Percentiles rank a stretch among this genome's conserved stretches.
These are phyloP conservation scores for Cotesia typhae DNA, from an alignment of 1,140 invertebrate genomes.

Conservation along the genomic window DNA sequence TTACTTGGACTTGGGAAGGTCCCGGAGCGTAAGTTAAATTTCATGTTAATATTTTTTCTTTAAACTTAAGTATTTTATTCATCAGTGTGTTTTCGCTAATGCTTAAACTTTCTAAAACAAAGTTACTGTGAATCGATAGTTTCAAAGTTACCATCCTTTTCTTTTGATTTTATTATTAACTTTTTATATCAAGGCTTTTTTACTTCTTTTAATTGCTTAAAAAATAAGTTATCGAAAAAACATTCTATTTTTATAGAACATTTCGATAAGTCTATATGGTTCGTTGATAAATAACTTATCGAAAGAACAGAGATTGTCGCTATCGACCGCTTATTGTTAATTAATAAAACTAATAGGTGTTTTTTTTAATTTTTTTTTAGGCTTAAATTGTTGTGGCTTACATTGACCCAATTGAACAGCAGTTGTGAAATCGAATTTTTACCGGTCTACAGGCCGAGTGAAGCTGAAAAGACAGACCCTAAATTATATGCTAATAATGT, in stretches of 20 bases:
- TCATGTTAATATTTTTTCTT: not conserved
- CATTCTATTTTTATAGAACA: too few species aligned
- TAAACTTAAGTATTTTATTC: not conserved
- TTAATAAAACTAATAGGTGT: not conserved
- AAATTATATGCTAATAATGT: conserved; percentile 93
- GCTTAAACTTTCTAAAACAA: not conserved
- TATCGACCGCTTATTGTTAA: too few species aligned
- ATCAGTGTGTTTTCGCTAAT: not conserved
- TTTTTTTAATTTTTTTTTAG: conserved; percentile 66
- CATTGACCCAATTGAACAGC: conserved; percentile 89
- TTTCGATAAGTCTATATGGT: too few species aligned
- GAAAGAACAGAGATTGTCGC: too few species aligned
- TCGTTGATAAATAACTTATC: too few species aligned
- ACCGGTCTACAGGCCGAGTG: conserved; percentile 88
- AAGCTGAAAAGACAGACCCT: conserved; percentile 86
- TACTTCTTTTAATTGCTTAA: conserved; percentile 6
- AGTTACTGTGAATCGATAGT: not conserved
- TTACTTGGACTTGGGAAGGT: conserved; percentile 98
- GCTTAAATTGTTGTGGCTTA: conserved; percentile 87
- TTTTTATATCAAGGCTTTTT: conserved; percentile 4
- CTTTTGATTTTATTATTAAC: not conserved
- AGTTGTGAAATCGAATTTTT: conserved; percentile 94
- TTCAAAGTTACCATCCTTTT: too few species aligned
- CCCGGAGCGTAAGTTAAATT: conserved; percentile 78
- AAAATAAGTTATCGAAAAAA: conserved; percentile 21